Conservation (phyloP, 2,888 invertebrate species). For the Allacma fusca region DNA sequence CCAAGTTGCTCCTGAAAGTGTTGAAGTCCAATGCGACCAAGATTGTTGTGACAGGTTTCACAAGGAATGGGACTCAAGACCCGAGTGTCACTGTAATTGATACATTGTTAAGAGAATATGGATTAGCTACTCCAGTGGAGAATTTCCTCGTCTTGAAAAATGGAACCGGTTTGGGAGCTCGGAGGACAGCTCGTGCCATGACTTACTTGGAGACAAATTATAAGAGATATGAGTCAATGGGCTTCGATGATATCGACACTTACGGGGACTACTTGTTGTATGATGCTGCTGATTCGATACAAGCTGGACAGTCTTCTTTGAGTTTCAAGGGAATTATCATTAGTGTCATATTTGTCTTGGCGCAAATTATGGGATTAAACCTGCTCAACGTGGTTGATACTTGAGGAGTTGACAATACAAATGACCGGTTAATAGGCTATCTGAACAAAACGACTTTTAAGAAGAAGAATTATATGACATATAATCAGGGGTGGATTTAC, state of each 20-base stretch:
- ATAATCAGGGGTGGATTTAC: no score
- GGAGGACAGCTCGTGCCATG: neutral
- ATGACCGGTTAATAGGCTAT: no score
- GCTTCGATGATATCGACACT: constrained; percentile 39
- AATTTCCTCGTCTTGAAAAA: neutral
- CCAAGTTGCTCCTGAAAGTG: neutral
- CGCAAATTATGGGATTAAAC: no score
- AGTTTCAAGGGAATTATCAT: no score
- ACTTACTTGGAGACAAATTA: constrained; percentile 36
- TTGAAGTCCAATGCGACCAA: constrained; percentile 1
- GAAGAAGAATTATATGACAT: no score
- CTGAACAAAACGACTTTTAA: no score
- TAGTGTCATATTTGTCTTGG: no score
- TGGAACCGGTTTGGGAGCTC: neutral
- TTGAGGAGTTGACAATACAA: no score
- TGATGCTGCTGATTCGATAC: constrained; percentile 2
- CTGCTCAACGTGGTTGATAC: no score
- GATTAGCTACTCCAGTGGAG: neutral
- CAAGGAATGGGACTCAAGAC: neutral
- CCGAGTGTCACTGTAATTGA: neutral
- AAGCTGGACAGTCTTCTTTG: no score
- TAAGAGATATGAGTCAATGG: constrained; percentile 38
- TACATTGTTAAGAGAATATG: neutral
- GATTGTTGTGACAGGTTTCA: constrained; percentile 24
- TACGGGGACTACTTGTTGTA: constrained; percentile 35